These are phyloP conservation scores for Apamea crenata DNA, from an alignment of 2,888 invertebrate genomes.

Conservation along the genomic window DNA sequence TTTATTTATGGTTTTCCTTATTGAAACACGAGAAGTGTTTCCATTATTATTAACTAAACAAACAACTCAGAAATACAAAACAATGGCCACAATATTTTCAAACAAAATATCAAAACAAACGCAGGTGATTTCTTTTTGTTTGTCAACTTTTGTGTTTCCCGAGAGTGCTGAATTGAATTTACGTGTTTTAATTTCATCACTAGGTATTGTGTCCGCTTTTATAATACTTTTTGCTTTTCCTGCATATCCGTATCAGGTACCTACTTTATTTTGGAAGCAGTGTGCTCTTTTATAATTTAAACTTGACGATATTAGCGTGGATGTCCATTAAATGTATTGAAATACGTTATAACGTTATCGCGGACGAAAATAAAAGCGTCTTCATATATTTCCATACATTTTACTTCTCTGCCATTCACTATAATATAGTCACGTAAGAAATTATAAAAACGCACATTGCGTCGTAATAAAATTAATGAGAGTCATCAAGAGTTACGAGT, in stretches of 20 bases:
- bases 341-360: background rate
- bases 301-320: background rate
- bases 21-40: background rate
- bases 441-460: background rate
- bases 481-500: background rate
- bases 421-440: background rate
- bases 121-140: slow-evolving; percentile 44
- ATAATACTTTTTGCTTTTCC: slow-evolving; percentile 9
- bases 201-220: slow-evolving; percentile 11
- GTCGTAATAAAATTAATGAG: background rate
- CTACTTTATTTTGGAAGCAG: background rate
- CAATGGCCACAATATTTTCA: slow-evolving; percentile 26
- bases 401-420: background rate
- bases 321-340: background rate
- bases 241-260: background rate
- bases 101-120: slow-evolving; percentile 50
- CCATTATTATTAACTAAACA: background rate
- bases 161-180: slow-evolving; percentile 45
- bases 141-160: slow-evolving; percentile 38
- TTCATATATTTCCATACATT: background rate
- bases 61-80: slow-evolving; percentile 8
- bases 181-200: slow-evolving; percentile 40
- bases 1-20: background rate
- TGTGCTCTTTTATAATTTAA: background rate
- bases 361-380: background rate